Evolutionary conservation across 2,797 vertebrate species (phyloP).

Genomic region (Dryobates pubescens): DNA sequence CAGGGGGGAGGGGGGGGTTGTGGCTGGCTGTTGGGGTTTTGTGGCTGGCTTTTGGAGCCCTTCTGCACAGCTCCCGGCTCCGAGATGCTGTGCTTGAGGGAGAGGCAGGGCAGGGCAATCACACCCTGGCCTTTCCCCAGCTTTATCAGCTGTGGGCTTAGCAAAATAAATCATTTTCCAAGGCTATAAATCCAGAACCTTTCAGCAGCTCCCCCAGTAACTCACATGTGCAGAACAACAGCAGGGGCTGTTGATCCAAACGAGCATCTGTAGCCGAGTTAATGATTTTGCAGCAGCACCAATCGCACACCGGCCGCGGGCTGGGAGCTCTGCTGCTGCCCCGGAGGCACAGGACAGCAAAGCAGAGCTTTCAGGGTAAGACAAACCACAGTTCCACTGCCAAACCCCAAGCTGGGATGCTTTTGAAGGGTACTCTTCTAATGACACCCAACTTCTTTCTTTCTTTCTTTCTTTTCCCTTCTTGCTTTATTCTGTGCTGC

Average conservation of each 20-base stretch:
- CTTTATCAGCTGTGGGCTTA: conserved; percentile 51
- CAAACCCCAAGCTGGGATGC: background rate
- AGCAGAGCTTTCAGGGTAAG: background rate
- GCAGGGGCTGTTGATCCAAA: conserved; percentile 48
- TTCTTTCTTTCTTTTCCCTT: too few relatives aligned
- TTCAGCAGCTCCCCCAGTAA: conserved; percentile 57
- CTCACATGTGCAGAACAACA: conserved; percentile 42
- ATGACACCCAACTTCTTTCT: background rate
- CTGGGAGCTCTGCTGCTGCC: background rate
- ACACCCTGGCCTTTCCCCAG: background rate
- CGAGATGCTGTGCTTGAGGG: background rate
- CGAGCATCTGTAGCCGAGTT: background rate
- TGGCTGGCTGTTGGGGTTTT: background rate
- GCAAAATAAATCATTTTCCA: conserved; percentile 43
- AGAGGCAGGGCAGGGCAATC: background rate
- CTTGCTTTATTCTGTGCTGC: fast-evolving
- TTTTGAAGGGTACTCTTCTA: background rate
- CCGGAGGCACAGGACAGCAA: background rate
- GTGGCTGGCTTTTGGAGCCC: background rate
- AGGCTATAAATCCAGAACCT: conserved; percentile 40
- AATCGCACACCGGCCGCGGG: background rate
- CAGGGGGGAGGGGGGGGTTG: background rate
- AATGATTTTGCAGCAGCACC: background rate
- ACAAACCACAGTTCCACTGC: background rate
- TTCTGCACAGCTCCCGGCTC: background rate